Percentiles rank a stretch among this genome's conserved stretches.
Evolutionary conservation across 1,140 invertebrate genomes (phyloP).

Genomic region (Acromyrmex charruanus): DNA sequence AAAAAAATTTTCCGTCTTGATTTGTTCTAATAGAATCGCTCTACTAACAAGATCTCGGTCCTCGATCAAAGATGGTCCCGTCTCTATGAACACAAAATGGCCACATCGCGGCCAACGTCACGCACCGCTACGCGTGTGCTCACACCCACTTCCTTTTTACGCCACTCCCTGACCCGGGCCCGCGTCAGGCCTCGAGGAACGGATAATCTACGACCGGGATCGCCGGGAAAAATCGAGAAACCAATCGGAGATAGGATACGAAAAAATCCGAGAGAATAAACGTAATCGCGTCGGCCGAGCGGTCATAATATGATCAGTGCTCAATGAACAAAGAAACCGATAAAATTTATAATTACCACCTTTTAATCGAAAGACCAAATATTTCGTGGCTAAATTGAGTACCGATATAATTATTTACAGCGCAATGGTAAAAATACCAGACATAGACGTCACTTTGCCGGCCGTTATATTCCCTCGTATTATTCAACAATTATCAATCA

Average conservation of each 20-base stretch:
- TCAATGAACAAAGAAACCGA: slow-evolving; percentile 6
- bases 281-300: slow-evolving; percentile 19
- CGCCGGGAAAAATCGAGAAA: slow-evolving; percentile 61
- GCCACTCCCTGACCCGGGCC: slow-evolving; percentile 84
- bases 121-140: slow-evolving; percentile 85
- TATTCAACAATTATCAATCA: slow-evolving; percentile 14
- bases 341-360: neutral
- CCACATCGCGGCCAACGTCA: slow-evolving; percentile 83
- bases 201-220: slow-evolving; percentile 41
- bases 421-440: slow-evolving; percentile 36
- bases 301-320: neutral
- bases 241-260: slow-evolving; percentile 41
- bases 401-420: slow-evolving; percentile 16
- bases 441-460: neutral
- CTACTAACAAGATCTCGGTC: slow-evolving; percentile 37
- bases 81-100: slow-evolving; percentile 82
- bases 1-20: slow-evolving; percentile 8
- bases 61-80: slow-evolving; percentile 82
- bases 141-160: slow-evolving; percentile 87
- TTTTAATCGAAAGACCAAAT: slow-evolving; percentile 13
- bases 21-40: slow-evolving; percentile 35
- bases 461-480: neutral
- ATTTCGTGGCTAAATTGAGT: slow-evolving; percentile 2
- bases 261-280: slow-evolving; percentile 19
- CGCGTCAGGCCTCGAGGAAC: slow-evolving; percentile 42